Evolutionary conservation across 1,140 invertebrate species (phyloP).

Genomic region (Drosophila triauraria): DNA sequence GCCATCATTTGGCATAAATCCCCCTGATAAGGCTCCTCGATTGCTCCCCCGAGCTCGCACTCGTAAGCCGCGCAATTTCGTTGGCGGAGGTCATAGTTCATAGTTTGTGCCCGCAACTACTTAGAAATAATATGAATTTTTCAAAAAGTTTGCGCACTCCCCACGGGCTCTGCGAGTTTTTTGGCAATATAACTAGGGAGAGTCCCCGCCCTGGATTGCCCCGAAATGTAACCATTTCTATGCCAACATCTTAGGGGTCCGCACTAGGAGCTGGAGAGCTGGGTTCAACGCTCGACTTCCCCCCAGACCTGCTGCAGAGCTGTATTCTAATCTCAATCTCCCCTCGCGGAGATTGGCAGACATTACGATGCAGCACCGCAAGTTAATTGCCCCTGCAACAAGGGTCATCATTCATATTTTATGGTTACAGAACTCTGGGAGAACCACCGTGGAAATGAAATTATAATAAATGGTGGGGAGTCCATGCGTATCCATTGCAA

Average conservation of each 20-base stretch:
- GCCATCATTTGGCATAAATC: slow-evolving; percentile 80
- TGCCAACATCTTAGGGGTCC: slow-evolving; percentile 46
- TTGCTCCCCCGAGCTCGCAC: slow-evolving; percentile 72
- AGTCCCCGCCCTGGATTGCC: slow-evolving; percentile 24
- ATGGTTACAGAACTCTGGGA: slow-evolving; percentile 2
- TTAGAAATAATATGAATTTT: slow-evolving; percentile 69
- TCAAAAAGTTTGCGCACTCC: slow-evolving; percentile 69
- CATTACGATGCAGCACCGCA: slow-evolving; percentile 44
- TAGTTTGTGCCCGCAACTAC: slow-evolving; percentile 65
- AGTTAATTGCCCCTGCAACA: slow-evolving; percentile 61
- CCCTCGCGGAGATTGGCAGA: slow-evolving; percentile 27
- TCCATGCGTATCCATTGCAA: background rate
- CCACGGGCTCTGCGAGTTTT: slow-evolving; percentile 51
- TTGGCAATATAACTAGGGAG: slow-evolving; percentile 52
- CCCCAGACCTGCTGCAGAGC: background rate
- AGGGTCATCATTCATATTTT: slow-evolving; percentile 63
- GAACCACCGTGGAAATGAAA: background rate
- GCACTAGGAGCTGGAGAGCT: slow-evolving; percentile 8
- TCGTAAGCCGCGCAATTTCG: slow-evolving; percentile 70
- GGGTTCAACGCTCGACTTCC: slow-evolving; percentile 61
- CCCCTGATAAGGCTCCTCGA: slow-evolving; percentile 69
- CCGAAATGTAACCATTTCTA: slow-evolving; percentile 66
- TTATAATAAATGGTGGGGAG: background rate
- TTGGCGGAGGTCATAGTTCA: slow-evolving; percentile 43
- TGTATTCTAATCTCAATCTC: slow-evolving; percentile 45